phyloP scores from a whole-genome alignment of 2,113 vertebrate species.

The Syngnathoides biaculeatus region DNA sequence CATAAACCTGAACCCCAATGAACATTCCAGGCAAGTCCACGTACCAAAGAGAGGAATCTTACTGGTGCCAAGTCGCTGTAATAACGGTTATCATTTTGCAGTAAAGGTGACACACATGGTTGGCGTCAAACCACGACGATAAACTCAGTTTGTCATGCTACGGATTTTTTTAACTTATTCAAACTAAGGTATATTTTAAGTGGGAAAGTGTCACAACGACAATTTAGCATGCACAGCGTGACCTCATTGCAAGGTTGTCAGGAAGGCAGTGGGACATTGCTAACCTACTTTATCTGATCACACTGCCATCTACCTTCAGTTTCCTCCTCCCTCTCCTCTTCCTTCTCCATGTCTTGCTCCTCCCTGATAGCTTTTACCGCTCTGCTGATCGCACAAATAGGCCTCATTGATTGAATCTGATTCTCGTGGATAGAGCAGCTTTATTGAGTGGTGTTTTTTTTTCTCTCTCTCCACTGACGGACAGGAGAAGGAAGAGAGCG shows the following conservation, averaged over 20 bases:
- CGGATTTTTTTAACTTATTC: conserved; percentile 28
- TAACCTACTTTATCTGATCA: conserved; percentile 58
- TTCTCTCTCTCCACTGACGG: conserved; percentile 37
- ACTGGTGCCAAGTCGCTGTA: no score
- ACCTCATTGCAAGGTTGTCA: conserved; percentile 54
- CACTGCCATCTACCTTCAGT: conserved; percentile 21
- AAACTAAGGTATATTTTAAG: conserved; percentile 21
- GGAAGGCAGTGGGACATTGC: conserved; percentile 54
- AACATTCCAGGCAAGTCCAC: no score
- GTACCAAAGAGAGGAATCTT: no score
- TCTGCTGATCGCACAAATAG: conserved; percentile 78
- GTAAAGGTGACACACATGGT: background rate
- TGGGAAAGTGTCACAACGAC: conserved; percentile 26
- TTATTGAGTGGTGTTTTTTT: conserved; percentile 69
- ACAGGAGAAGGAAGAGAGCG: conserved; percentile 33
- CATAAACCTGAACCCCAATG: no score
- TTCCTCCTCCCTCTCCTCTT: conserved; percentile 6
- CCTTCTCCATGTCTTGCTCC: conserved; percentile 39
- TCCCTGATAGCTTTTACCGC: conserved; percentile 72
- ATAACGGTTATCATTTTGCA: conserved; percentile 3
- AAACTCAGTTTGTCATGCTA: conserved; percentile 11
- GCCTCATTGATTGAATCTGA: conserved; percentile 78
- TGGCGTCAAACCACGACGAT: background rate
- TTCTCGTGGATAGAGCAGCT: conserved; percentile 73
- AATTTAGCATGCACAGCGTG: conserved; percentile 52